Evolutionary conservation across 2,113 vertebrate species (phyloP), one percentile per base, ranked within the genome.

Genomic region (Dendrocopos noguchii): DNA sequence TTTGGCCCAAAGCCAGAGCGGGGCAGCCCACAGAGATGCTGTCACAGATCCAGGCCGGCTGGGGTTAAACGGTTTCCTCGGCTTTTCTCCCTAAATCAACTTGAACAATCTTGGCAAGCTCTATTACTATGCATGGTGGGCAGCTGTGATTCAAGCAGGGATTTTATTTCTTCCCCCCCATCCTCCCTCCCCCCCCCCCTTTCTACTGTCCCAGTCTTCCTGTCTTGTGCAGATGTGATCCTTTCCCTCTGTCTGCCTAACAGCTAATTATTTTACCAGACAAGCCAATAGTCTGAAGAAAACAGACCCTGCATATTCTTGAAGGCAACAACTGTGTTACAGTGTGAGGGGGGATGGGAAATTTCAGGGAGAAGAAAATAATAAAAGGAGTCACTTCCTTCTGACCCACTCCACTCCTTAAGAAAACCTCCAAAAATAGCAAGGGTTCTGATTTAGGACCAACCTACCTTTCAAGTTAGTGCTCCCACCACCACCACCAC

Each of bases 221-320:
- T 96, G 93, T 93, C 94, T 95, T 89, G 93, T 95, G 92, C 97
- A 97, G 97, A 95, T 96, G 97, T 83, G 92, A 88, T 94, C 85
- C 91, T 89, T 95, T 95, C 94, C 85, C 89, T 95, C 95, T 70
- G 90, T 89, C 96, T 96, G 96, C 94, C 85, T 96, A 95, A 89
- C 92, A 96, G 92, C 90, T 97, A 96, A 98, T 97, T 94, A 93
- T 96, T 97, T 97, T 96, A 96, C 87, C 98, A 97, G 96, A 93
- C 20, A 72, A 96, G 91, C 92, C 93, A 84, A 57, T 3, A 87
- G 92, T 77, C 91, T 95, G 92, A 94, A 96, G 94, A 97, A 97
- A 97, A 97, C 85, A 95, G 92, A 87, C 66, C 57, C 52, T 39
- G 87, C 68, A 60, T 92, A 96, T 94, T 95, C 96, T 94, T 95